Evolutionary conservation across 2,113 vertebrate genomes (phyloP).

Genomic region (Xenopus borealis): DNA sequence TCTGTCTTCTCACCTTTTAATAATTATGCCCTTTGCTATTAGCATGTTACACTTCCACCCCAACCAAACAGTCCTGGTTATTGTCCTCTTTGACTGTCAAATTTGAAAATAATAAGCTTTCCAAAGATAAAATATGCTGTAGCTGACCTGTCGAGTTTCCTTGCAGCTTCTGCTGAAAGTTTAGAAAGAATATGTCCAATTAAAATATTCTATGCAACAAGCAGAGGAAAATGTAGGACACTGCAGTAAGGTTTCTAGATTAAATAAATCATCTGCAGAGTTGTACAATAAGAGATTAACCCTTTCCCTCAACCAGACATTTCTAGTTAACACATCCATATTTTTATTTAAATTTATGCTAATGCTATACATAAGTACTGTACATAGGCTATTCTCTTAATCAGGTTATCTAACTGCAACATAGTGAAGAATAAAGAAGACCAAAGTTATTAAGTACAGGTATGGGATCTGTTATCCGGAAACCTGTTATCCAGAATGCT

Average conservation of each 20-base stretch:
- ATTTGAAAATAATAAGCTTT: slow-evolving; percentile 18
- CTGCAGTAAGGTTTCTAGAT: background rate
- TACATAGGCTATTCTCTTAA: no score
- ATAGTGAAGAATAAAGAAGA: no score
- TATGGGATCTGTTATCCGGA: no score
- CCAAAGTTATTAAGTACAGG: no score
- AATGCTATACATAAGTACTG: no score
- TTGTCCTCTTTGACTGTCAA: background rate
- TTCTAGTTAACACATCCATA: no score
- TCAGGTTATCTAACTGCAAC: no score
- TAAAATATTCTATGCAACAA: background rate
- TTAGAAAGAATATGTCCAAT: slow-evolving; percentile 19
- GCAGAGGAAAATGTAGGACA: slow-evolving; percentile 1
- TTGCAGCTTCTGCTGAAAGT: background rate
- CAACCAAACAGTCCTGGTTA: background rate
- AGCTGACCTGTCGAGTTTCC: background rate
- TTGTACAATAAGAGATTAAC: background rate
- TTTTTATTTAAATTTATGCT: no score
- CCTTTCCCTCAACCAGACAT: background rate
- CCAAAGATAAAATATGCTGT: background rate
- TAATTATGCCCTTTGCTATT: no score
- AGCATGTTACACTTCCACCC: background rate
- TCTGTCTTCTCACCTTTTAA: no score
- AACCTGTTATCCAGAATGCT: no score
- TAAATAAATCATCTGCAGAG: background rate